Conservation (phyloP, 2,888 invertebrate species). For the Macrophya alboannulata region DNA sequence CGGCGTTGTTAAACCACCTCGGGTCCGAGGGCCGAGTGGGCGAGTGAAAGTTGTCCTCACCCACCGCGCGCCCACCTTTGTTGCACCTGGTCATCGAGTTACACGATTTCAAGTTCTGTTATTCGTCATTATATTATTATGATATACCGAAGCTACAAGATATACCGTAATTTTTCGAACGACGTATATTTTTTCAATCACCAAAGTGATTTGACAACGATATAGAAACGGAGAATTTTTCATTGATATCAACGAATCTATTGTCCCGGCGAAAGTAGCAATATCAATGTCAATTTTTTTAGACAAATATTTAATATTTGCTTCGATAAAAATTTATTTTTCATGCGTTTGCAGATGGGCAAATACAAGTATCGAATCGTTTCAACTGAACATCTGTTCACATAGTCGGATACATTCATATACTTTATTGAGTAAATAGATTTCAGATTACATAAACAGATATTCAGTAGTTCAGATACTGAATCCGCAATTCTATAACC, state of each 20-base stretch:
- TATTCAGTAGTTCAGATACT: background rate
- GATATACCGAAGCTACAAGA: slow-evolving; percentile 21
- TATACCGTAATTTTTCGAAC: background rate
- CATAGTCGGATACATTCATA: background rate
- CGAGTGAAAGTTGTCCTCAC: slow-evolving; percentile 75
- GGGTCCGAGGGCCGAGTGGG: slow-evolving; percentile 66
- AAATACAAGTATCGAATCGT: background rate
- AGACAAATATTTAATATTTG: slow-evolving; percentile 1
- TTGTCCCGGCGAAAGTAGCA: slow-evolving; percentile 5
- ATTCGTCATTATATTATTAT: slow-evolving; percentile 46
- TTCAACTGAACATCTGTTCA: background rate
- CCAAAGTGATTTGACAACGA: background rate
- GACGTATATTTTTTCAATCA: background rate
- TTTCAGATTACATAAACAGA: slow-evolving; percentile 12
- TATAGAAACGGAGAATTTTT: background rate
- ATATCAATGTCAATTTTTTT: slow-evolving; percentile 1
- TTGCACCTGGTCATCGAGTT: slow-evolving; percentile 49
- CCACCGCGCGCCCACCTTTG: slow-evolving; percentile 57
- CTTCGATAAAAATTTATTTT: background rate
- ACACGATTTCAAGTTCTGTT: slow-evolving; percentile 45
- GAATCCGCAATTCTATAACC: background rate
- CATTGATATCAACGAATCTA: background rate
- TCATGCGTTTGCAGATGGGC: background rate
- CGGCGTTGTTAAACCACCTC: slow-evolving; percentile 30
- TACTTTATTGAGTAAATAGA: slow-evolving; percentile 3